Evolutionary conservation across 1,140 invertebrate genomes (phyloP).

Genomic region (Sminthurides bifidus): DNA sequence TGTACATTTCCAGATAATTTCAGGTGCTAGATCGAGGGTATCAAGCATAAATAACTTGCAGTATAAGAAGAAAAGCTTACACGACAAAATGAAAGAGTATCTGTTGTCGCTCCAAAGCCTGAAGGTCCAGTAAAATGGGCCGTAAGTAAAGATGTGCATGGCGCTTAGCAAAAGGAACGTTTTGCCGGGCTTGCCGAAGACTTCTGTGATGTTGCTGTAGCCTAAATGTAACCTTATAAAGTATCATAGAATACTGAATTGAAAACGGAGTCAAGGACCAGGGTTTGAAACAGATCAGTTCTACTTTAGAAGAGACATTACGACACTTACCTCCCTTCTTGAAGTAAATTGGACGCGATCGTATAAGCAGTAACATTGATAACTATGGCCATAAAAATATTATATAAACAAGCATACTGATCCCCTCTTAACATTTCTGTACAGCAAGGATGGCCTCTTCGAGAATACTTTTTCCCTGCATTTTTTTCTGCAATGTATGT

Average conservation of each 20-base stretch:
- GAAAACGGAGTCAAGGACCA: too few relatives aligned
- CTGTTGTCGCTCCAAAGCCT: conserved; percentile 4
- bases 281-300: too few relatives aligned
- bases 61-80: too few relatives aligned
- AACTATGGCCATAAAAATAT: conserved; percentile 66
- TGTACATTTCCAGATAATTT: too few relatives aligned
- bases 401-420: conserved; percentile 67
- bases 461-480: conserved; percentile 56
- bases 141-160: conserved; percentile 11
- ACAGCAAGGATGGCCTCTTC: conserved; percentile 54
- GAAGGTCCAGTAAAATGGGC: conserved; percentile 4
- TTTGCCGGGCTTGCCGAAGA: conserved; percentile 15
- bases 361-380: conserved; percentile 61
- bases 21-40: too few relatives aligned
- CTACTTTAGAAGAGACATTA: background rate
- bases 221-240: conserved; percentile 18
- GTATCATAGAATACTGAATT: too few relatives aligned
- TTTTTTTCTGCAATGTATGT: conserved; percentile 22
- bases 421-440: conserved; percentile 64
- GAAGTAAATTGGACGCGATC: conserved; percentile 54
- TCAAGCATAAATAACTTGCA: too few relatives aligned
- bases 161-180: conserved; percentile 4
- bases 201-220: conserved; percentile 4
- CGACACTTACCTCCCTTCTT: conserved; percentile 55
- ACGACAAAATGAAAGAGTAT: too few relatives aligned